These are phyloP conservation scores for Apeltes quadracus DNA, from an alignment of 2,113 vertebrate genomes.

Conservation along the genomic window DNA sequence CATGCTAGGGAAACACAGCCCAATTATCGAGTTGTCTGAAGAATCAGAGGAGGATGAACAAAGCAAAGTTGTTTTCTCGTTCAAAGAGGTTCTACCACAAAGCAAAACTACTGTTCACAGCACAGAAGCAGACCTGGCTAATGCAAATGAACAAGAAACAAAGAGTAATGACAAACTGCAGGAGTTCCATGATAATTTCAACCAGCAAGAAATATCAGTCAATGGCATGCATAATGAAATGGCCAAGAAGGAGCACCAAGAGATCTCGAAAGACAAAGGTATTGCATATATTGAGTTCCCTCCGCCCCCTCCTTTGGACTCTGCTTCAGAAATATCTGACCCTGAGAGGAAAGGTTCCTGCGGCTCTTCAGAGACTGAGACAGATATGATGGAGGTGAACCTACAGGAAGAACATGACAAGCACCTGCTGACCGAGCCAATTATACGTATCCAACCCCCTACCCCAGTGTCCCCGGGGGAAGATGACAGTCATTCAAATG, in stretches of 20 bases:
- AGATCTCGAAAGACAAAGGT: conserved; percentile 86
- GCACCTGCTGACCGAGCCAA: conserved; percentile 88
- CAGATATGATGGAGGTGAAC: conserved; percentile 94
- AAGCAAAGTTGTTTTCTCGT: conserved; percentile 80
- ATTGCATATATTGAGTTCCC: conserved; percentile 98
- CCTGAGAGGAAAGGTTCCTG: conserved; percentile 83
- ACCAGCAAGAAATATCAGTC: conserved; percentile 36
- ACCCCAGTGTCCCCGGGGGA: conserved; percentile 87
- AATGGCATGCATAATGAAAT: conserved; percentile 72
- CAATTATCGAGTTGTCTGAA: conserved; percentile 95
- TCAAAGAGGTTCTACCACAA: conserved; percentile 79
- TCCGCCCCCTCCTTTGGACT: conserved; percentile 95
- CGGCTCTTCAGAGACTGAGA: conserved; percentile 88
- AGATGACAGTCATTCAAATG: conserved; percentile 89
- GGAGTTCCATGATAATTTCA: conserved; percentile 62
- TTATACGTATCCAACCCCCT: conserved; percentile 95
- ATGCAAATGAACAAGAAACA: conserved; percentile 81
- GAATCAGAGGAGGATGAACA: conserved; percentile 92
- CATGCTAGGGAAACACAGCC: conserved; percentile 90
- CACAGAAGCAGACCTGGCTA: conserved; percentile 55
- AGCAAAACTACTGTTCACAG: conserved; percentile 39
- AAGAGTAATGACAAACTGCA: conserved; percentile 66
- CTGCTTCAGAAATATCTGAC: conserved; percentile 85
- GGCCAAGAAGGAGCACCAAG: conserved; percentile 65
- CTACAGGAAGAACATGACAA: conserved; percentile 93